Conservation (phyloP, 2,888 invertebrate genomes). For the Amphipoea lucens region DNA sequence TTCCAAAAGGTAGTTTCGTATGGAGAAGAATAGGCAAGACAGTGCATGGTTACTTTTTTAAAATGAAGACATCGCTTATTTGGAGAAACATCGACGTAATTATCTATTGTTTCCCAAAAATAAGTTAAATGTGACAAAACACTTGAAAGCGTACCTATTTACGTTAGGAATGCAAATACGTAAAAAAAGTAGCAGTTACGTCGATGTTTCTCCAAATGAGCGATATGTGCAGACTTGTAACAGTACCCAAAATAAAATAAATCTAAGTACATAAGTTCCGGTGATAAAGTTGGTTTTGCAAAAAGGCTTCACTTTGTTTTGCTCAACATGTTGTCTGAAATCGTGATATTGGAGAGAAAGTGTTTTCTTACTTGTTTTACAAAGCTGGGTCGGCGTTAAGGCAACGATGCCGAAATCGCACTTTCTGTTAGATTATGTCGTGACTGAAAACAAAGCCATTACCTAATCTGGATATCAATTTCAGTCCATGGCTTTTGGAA, state of each 20-base stretch:
- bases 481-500: not conserved
- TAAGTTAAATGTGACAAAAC: too few relatives aligned
- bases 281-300: not conserved
- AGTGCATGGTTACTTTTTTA: not conserved
- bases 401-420: not conserved
- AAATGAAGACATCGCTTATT: too few relatives aligned
- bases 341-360: conserved; percentile 35
- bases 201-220: too few relatives aligned
- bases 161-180: too few relatives aligned
- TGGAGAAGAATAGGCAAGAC: not conserved
- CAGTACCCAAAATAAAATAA: conserved; percentile 1
- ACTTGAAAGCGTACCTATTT: too few relatives aligned
- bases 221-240: not conserved
- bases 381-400: not conserved
- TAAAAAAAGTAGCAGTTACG: too few relatives aligned
- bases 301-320: not conserved
- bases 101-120: too few relatives aligned
- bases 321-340: not conserved
- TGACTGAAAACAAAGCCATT: not conserved
- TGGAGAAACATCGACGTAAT: too few relatives aligned
- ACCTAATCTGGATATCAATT: not conserved
- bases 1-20: not conserved
- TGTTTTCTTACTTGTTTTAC: conserved; percentile 5
- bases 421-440: conserved; percentile 2
- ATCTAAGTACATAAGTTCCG: not conserved